phyloP scores from a whole-genome alignment of 2,113 vertebrate genomes.

The Falco punctatus region DNA sequence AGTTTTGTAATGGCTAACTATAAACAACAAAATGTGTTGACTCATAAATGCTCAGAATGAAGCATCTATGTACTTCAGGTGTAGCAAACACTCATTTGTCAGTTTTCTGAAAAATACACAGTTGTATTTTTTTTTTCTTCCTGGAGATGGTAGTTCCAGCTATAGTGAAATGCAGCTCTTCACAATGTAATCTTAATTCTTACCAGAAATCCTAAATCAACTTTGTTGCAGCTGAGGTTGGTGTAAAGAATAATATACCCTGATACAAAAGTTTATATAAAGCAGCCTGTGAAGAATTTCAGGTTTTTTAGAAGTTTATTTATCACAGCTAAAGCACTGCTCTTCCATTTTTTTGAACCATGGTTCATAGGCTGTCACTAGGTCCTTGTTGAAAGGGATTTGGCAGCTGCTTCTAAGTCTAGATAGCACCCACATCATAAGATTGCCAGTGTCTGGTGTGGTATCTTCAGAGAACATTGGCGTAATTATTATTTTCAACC shows the following conservation, averaged over 20 bases:
- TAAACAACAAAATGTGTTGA: not conserved
- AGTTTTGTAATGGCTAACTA: not conserved
- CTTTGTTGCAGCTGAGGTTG: not conserved
- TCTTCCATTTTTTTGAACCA: not conserved
- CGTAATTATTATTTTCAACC: slow-evolving; percentile 37
- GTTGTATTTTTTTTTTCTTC: too few relatives aligned
- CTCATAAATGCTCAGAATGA: not conserved
- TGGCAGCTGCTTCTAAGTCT: not conserved
- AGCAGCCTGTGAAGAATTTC: not conserved
- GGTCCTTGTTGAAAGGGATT: slow-evolving; percentile 29
- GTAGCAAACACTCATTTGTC: not conserved
- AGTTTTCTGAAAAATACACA: not conserved
- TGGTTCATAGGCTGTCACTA: not conserved
- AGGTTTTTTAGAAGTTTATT: not conserved
- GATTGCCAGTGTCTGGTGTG: not conserved
- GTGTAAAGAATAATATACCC: not conserved
- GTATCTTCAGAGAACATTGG: slow-evolving; percentile 12
- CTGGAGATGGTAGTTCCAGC: not conserved
- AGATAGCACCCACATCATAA: not conserved
- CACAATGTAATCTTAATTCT: not conserved
- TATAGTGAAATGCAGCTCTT: not conserved
- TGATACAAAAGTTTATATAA: not conserved
- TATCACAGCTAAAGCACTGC: not conserved
- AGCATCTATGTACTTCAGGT: not conserved
- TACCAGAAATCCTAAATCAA: not conserved